Base-by-base conservation (phyloP, 2,797 vertebrate species). In the Tokudaia tokunoshimensis region DNA sequence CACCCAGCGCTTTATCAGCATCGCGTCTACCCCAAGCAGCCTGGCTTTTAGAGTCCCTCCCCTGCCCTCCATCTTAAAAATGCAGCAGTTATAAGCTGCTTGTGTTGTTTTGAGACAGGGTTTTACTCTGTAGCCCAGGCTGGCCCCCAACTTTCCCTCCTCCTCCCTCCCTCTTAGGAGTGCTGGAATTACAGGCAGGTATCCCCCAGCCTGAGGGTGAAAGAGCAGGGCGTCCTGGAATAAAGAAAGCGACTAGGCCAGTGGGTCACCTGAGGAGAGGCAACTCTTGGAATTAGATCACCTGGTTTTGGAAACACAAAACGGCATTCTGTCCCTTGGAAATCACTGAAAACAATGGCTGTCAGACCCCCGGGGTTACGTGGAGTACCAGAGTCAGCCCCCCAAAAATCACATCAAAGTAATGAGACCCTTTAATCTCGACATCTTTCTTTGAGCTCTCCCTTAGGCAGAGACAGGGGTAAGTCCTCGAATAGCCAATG, bases 1-100 rank as follows among this genome's bases (percentile, higher is more conserved):
- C 3, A 0, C 29, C 29, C 0, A 0, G 9, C 24, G 9, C 20
- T 61, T 61, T 47, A 11, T 34, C 41, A n/a, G 13, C 14, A 29
- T 44, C 41, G 12, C 3, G 4, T 11, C 29, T 29, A 34, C 41
- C 34, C 10, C 81, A 72, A 52, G 12, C 12, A 31, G n/a, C 65
- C n/a, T 59, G 70, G 80, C 8, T 75, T 75, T 95, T 6, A 61
- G 17, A n/a, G n/a, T 2, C 0, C 1, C 19, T 14, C 1, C 47
- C 11, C 8, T 10, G 22, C 72, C 15, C 44, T 8, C 7, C 12
- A 15, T 65, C 76, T 96, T 95, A 65, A 89, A 29, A 70, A 76
- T 9, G 12, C 31, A 34, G 22, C 14, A 88, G 26, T 15, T 41
- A 7, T 78, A 75, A 59, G 31, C 14, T 47, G 41, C 3, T 61